These are phyloP conservation scores for Marmota monax DNA, from an alignment of 2,113 vertebrate genomes.

Conservation along the genomic window DNA sequence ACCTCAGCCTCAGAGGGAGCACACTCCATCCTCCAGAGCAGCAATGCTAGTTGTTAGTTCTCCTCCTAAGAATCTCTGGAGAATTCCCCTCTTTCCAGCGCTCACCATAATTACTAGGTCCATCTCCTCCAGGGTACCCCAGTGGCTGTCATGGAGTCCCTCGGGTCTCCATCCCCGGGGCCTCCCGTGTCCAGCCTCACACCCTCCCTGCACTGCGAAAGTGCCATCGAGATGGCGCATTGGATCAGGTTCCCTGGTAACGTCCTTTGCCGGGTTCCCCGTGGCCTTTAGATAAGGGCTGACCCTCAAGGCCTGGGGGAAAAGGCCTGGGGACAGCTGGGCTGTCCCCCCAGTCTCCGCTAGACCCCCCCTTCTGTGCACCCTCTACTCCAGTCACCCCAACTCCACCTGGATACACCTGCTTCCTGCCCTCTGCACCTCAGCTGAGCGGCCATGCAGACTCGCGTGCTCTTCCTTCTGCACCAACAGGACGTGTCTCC, in stretches of 20 bases:
- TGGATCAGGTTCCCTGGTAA: background rate
- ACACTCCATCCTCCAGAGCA: background rate
- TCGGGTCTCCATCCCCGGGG: background rate
- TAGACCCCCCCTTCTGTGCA: background rate
- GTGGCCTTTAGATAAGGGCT: background rate
- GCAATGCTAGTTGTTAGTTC: background rate
- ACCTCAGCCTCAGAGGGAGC: background rate
- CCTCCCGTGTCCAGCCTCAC: too few species aligned
- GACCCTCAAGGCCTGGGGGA: background rate
- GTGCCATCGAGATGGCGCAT: background rate
- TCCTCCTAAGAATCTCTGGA: background rate
- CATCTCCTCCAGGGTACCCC: background rate
- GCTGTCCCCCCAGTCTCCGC: background rate
- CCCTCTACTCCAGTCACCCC: background rate
- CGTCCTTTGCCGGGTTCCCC: background rate
- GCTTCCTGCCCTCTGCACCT: background rate
- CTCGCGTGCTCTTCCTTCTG: fast-evolving
- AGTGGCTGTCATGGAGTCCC: background rate
- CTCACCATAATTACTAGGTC: background rate
- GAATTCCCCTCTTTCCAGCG: too few species aligned
- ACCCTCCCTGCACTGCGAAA: fast-evolving
- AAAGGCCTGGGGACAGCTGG: background rate
- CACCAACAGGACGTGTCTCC: background rate
- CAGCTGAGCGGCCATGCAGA: background rate
- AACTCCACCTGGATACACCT: background rate